phyloP scores from a whole-genome alignment of 2,797 vertebrate species.

The Rhinichthys osculus region DNA sequence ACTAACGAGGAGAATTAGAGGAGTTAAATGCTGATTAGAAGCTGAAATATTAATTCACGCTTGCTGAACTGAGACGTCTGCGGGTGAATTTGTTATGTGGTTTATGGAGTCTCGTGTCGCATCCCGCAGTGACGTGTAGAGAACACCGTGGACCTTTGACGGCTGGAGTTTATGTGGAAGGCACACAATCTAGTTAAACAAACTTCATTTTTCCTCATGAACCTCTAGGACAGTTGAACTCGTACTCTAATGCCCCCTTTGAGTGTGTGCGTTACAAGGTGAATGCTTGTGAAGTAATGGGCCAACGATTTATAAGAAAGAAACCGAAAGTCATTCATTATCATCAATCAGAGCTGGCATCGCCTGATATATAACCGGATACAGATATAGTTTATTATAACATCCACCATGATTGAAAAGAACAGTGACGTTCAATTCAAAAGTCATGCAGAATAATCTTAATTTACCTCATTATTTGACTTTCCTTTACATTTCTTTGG shows the following conservation, averaged over 20 bases:
- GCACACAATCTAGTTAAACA: background rate
- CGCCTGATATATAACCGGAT: background rate
- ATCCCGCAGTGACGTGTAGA: conserved; percentile 64
- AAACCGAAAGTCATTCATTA: background rate
- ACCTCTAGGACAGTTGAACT: conserved; percentile 52
- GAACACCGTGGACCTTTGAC: conserved; percentile 77
- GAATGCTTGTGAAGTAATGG: background rate
- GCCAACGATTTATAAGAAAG: background rate
- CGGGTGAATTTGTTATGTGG: conserved; percentile 22
- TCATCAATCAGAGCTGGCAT: background rate
- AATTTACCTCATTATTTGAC: too few relatives aligned
- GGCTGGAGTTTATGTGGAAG: conserved; percentile 4
- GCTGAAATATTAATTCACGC: conserved; percentile 24
- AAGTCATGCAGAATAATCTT: too few relatives aligned
- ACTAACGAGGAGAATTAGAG: conserved; percentile 43
- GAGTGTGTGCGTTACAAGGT: background rate
- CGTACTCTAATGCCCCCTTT: background rate
- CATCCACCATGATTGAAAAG: background rate
- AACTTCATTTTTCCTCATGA: conserved; percentile 70
- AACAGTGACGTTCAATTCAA: background rate
- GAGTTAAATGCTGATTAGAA: conserved; percentile 43
- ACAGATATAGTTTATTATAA: background rate
- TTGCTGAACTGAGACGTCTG: conserved; percentile 14
- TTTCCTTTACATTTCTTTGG: too few relatives aligned
- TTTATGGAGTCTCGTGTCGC: conserved; percentile 7